Percentiles rank a stretch among this genome's conserved stretches.
These are phyloP conservation scores for Pristionchus fissidentatus DNA, from an alignment of 2,888 invertebrate genomes.

Conservation along the genomic window DNA sequence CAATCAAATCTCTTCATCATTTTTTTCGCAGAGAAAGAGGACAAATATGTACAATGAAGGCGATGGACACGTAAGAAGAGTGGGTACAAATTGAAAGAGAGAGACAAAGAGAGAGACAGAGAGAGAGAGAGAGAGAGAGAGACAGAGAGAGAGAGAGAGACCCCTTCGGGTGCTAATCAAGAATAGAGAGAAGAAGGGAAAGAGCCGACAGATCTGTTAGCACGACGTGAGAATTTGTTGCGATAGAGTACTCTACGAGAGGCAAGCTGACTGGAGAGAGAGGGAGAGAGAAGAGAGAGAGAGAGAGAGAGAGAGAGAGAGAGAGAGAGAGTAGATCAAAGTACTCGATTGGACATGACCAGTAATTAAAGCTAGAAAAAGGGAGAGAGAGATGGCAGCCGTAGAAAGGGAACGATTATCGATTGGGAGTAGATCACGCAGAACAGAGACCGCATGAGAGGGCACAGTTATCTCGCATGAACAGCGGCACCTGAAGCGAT, in stretches of 20 bases:
- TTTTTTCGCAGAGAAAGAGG: neutral
- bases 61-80: conserved; percentile 4
- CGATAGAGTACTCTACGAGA: neutral
- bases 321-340: too few relatives aligned
- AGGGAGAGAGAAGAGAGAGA: neutral
- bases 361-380: conserved; percentile 29
- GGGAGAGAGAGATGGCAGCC: neutral
- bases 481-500: conserved; percentile 63
- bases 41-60: conserved; percentile 43
- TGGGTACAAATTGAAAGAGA: too few relatives aligned
- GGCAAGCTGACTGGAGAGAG: neutral
- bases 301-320: too few relatives aligned
- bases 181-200: neutral
- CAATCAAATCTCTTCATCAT: conserved; percentile 27
- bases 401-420: neutral
- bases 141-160: neutral
- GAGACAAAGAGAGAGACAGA: neutral
- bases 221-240: conserved; percentile 5
- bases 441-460: conserved; percentile 67
- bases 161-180: conserved; percentile 18
- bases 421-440: too few relatives aligned
- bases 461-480: conserved; percentile 73
- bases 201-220: conserved; percentile 18
- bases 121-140: neutral
- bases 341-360: too few relatives aligned